Evolutionary conservation across 2,888 invertebrate species (phyloP).

Genomic region (Pilophorus perplexus): DNA sequence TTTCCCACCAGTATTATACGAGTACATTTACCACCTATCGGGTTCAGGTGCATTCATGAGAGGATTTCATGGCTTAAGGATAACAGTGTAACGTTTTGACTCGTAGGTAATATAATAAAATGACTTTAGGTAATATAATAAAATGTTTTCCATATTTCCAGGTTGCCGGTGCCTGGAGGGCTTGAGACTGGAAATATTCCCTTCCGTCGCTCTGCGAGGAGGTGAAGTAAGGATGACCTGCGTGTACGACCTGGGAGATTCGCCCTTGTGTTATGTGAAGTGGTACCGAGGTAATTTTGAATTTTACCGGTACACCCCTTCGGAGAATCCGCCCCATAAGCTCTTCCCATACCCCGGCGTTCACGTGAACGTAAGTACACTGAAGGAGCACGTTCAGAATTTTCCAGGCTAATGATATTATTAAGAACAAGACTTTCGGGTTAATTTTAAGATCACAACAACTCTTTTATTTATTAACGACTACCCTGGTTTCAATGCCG

Average conservation of each 20-base stretch:
- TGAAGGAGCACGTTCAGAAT: too few species aligned
- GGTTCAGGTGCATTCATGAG: too few species aligned
- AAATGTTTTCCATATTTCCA: conserved; percentile 45
- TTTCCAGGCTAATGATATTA: too few species aligned
- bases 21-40: too few species aligned
- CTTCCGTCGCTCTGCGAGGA: conserved; percentile 49
- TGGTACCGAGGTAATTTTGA: conserved; percentile 81
- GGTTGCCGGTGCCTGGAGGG: conserved; percentile 47
- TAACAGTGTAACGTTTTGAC: too few species aligned
- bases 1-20: too few species aligned
- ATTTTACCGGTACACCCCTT: conserved; percentile 79
- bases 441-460: too few species aligned
- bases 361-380: conserved; percentile 72
- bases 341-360: conserved; percentile 72
- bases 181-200: conserved; percentile 48
- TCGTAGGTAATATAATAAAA: too few species aligned
- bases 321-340: conserved; percentile 66
- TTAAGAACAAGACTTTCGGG: too few species aligned
- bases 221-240: conserved; percentile 50
- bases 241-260: conserved; percentile 52
- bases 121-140: not conserved
- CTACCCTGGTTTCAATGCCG: too few species aligned
- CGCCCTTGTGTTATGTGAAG: conserved; percentile 69
- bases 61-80: too few species aligned
- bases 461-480: too few species aligned